These are phyloP conservation scores for crab-eating macaque (Macaca fascicularis) DNA, from an alignment of 2,113 vertebrate genomes.

Conservation along the genomic window T2T-MFA8v1.1 NC_088380.1:14110001-14110500, in stretches of 20 bases:
- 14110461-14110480: background rate
- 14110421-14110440: background rate
- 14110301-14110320: background rate
- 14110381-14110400: conserved; percentile 37
- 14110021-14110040: background rate
- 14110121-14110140: background rate
- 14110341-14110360: conserved; percentile 36
- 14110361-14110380: conserved; percentile 5
- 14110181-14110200: background rate
- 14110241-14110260: background rate
- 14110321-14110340: background rate
- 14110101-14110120: background rate
- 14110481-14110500: conserved; percentile 32
- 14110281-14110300: background rate
- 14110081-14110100: background rate
- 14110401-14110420: background rate
- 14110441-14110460: background rate
- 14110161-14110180: background rate
- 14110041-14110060: background rate
- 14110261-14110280: background rate
- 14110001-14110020: background rate
- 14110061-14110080: background rate
- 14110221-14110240: background rate
- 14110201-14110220: background rate
- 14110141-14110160: background rate